A percentile compares a stretch with the other conserved stretches of the same genome.
Conservation (phyloP, 2,888 invertebrate species). For the Brachypalpus laphriformis region DNA sequence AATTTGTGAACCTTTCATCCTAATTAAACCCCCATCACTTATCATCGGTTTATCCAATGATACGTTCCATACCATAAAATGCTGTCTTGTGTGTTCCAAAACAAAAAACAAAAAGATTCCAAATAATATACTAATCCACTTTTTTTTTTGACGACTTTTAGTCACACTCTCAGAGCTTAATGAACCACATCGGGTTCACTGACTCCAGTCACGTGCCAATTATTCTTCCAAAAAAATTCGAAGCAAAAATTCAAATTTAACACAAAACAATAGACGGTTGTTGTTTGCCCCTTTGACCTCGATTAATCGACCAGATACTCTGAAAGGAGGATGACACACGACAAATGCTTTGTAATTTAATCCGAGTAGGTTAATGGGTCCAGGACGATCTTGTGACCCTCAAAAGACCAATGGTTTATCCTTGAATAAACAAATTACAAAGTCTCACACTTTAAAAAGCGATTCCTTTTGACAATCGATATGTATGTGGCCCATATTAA, state of each 20-base stretch:
- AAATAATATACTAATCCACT: conserved; percentile 14
- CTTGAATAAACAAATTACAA: conserved; percentile 1
- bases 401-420: conserved; percentile 13
- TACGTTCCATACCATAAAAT: neutral
- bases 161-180: neutral
- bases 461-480: neutral
- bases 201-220: conserved; percentile 13
- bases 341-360: neutral
- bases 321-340: neutral
- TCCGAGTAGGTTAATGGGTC: conserved; percentile 18
- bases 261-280: conserved; percentile 2
- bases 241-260: conserved; percentile 11
- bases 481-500: neutral
- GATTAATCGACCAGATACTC: conserved; percentile 11
- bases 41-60: neutral
- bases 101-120: neutral
- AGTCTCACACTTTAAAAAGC: neutral
- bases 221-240: neutral
- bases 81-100: neutral
- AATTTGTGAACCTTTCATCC: neutral
- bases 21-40: neutral
- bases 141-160: conserved; percentile 19
- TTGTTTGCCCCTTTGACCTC: conserved; percentile 1
- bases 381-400: conserved; percentile 2
- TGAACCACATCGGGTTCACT: neutral